Evolutionary conservation across 2,113 vertebrate genomes (phyloP).

Genomic region (Lampris megalopsis): DNA sequence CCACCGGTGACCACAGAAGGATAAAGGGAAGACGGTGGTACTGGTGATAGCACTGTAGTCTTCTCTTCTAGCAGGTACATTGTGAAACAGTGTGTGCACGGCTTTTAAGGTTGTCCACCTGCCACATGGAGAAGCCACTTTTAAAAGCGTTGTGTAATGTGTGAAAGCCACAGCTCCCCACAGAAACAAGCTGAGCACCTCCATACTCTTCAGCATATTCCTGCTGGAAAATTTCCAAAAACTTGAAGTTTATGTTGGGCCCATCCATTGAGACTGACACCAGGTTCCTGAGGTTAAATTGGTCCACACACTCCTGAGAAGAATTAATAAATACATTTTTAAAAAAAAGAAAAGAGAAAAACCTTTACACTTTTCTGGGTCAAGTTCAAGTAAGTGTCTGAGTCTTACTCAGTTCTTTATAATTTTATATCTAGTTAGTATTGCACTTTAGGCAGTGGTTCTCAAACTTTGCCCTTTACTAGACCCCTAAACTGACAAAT

Average conservation of each 20-base stretch:
- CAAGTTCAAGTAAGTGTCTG: background rate
- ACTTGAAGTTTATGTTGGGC: too few species aligned
- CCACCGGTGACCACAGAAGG: background rate
- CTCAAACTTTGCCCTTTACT: too few species aligned
- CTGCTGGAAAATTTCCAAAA: too few species aligned
- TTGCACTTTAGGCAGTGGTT: too few species aligned
- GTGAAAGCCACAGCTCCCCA: conserved; percentile 40
- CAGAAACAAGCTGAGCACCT: conserved; percentile 7
- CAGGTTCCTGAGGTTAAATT: conserved; percentile 21
- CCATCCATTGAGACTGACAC: conserved; percentile 4
- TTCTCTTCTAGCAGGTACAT: conserved; percentile 34
- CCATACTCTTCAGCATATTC: too few species aligned
- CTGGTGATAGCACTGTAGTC: conserved; percentile 7
- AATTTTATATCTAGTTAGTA: too few species aligned
- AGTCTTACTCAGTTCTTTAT: background rate
- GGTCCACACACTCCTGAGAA: conserved; percentile 6
- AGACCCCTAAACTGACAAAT: too few species aligned
- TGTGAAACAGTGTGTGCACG: conserved; percentile 26
- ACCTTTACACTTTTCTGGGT: conserved; percentile 1
- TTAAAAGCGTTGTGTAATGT: conserved; percentile 30
- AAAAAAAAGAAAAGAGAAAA: background rate
- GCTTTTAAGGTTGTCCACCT: conserved; percentile 31
- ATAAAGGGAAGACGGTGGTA: conserved; percentile 5
- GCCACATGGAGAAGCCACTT: conserved; percentile 29
- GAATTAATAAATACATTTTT: background rate